A percentile compares a stretch with the other conserved stretches of the same genome.
Conservation (phyloP, 2,797 vertebrate genomes). For the Natrix natrix region DNA sequence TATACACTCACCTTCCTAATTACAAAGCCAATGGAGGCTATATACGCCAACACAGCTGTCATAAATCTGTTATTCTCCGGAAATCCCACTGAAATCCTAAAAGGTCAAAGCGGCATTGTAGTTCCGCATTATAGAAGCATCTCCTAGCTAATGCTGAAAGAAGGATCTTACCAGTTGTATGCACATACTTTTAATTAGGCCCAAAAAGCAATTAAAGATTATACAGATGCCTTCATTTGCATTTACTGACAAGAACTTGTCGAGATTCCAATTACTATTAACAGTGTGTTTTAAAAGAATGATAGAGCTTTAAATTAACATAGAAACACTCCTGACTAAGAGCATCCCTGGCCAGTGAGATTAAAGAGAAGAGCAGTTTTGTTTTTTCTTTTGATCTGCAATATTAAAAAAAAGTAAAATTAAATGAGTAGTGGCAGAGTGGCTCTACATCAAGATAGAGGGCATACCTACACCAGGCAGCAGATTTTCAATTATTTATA, state of each 20-base stretch:
- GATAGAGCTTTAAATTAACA: conserved; percentile 20
- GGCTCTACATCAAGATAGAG: background rate
- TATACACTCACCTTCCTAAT: background rate
- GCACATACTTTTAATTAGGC: conserved; percentile 40
- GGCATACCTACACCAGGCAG: background rate
- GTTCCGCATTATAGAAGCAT: conserved; percentile 22
- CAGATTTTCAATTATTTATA: background rate
- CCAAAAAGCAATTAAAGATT: conserved; percentile 29
- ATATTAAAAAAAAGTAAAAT: background rate
- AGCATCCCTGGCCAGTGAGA: background rate
- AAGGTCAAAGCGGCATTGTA: background rate
- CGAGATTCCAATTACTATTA: conserved; percentile 33
- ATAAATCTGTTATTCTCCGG: conserved; percentile 9
- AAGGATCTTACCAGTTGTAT: conserved; percentile 26
- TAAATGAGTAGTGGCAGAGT: background rate
- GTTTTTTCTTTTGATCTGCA: background rate
- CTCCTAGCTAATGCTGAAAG: conserved; percentile 33
- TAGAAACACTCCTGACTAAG: conserved; percentile 15
- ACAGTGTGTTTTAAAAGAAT: conserved; percentile 21
- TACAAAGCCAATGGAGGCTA: background rate
- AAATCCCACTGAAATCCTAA: conserved; percentile 1
- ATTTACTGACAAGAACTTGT: conserved; percentile 25
- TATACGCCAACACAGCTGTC: background rate
- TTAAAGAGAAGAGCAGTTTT: conserved; percentile 2
- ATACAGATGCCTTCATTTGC: conserved; percentile 32